Percentiles rank a stretch among this genome's conserved stretches.
phyloP scores from a whole-genome alignment of 1,140 invertebrate genomes.

The Danaus melanippus region DNA sequence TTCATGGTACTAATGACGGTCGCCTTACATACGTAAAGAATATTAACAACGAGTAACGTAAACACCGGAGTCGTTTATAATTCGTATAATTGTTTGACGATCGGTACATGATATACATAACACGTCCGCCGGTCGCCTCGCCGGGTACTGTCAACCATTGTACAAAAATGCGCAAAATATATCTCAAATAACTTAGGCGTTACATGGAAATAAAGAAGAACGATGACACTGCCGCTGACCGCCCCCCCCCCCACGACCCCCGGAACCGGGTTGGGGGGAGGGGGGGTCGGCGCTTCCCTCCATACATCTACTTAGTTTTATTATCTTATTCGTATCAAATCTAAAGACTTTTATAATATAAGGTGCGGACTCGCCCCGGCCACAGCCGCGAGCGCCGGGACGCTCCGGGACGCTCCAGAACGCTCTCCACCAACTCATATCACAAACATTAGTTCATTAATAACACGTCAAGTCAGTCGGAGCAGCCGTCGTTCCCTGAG shows the following conservation, averaged over 20 bases:
- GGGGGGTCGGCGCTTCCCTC: too few relatives aligned
- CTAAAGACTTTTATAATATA: slow-evolving; percentile 19
- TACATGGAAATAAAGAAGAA: slow-evolving; percentile 1
- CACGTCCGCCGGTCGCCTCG: slow-evolving; percentile 26
- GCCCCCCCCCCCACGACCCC: too few relatives aligned
- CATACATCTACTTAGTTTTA: slow-evolving; percentile 13
- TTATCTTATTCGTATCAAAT: slow-evolving; percentile 27
- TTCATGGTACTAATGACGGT: too few relatives aligned
- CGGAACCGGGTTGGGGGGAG: too few relatives aligned
- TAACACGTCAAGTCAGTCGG: slow-evolving; percentile 3
- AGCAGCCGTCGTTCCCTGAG: background rate
- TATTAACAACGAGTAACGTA: too few relatives aligned
- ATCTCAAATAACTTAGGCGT: slow-evolving; percentile 26
- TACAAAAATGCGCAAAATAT: slow-evolving; percentile 32
- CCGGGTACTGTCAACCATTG: slow-evolving; percentile 25
- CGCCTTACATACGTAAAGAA: too few relatives aligned
- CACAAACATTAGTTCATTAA: slow-evolving; percentile 20
- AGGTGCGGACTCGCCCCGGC: background rate
- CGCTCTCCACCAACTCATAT: slow-evolving; percentile 16
- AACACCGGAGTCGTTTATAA: slow-evolving; percentile 6
- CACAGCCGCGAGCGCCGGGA: background rate
- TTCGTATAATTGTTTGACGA: slow-evolving; percentile 23
- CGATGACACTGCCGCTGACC: too few relatives aligned
- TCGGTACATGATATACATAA: slow-evolving; percentile 28
- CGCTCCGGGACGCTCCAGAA: too few relatives aligned